These are phyloP conservation scores for Anhinga rufa DNA, from an alignment of 2,113 vertebrate genomes.

Conservation along the genomic window DNA sequence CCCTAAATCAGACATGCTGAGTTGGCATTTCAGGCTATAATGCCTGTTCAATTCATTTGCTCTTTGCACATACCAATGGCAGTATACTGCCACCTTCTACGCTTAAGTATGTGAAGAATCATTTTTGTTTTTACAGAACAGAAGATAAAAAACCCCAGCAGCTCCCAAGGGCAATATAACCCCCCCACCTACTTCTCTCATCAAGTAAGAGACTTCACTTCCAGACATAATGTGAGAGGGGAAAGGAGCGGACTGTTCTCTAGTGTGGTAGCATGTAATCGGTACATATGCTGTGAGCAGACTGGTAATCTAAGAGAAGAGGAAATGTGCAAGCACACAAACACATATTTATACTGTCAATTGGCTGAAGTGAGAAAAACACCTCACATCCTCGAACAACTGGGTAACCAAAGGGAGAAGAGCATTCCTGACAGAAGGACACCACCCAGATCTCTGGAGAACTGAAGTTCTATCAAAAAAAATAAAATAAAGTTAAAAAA, in stretches of 20 bases:
- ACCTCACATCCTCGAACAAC: not conserved
- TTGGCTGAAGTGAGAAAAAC: not conserved
- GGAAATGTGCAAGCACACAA: not conserved
- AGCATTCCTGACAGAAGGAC: not conserved
- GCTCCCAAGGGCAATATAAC: not conserved
- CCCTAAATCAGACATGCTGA: not conserved
- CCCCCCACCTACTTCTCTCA: not conserved
- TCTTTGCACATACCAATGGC: not conserved
- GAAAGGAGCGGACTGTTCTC: not conserved
- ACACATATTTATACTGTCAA: not conserved
- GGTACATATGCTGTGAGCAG: not conserved
- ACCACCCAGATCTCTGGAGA: not conserved
- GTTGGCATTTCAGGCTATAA: not conserved
- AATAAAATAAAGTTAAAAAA: not conserved
- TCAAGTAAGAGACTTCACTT: not conserved
- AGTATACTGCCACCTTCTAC: not conserved
- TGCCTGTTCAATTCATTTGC: not conserved
- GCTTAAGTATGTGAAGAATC: not conserved
- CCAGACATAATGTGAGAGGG: not conserved
- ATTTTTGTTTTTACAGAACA: not conserved
- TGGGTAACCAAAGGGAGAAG: not conserved
- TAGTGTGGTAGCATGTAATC: not conserved
- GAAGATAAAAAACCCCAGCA: not conserved
- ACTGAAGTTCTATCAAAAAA: not conserved
- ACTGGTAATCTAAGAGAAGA: not conserved